Conservation (phyloP, 2,113 vertebrate species). For the Nematolebias whitei region DNA sequence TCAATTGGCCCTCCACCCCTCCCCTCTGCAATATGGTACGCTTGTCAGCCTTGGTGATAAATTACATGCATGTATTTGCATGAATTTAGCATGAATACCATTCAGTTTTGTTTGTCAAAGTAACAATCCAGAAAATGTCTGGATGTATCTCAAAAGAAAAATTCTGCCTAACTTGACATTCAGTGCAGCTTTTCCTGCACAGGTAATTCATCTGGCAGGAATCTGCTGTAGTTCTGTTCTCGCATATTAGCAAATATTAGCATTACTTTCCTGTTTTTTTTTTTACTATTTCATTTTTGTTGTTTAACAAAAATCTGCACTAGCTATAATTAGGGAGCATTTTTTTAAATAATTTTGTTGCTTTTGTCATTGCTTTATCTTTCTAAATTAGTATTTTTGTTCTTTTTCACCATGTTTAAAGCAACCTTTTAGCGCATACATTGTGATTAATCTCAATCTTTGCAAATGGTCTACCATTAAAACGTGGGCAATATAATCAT, state of each 20-base stretch:
- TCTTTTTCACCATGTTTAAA: background rate
- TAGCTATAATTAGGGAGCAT: background rate
- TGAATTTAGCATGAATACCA: slow-evolving; percentile 94
- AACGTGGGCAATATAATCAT: slow-evolving; percentile 82
- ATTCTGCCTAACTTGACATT: slow-evolving; percentile 22
- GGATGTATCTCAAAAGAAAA: slow-evolving; percentile 69
- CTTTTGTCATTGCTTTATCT: background rate
- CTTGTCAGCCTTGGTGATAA: slow-evolving; percentile 96
- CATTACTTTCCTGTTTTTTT: slow-evolving; percentile 24
- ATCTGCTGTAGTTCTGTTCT: background rate
- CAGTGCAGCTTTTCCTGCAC: slow-evolving; percentile 1
- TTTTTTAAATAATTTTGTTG: background rate
- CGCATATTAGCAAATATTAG: slow-evolving; percentile 48
- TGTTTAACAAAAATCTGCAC: background rate
- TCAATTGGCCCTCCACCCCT: slow-evolving; percentile 88
- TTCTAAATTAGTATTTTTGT: background rate
- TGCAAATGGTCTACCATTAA: slow-evolving; percentile 62
- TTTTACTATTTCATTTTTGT: slow-evolving; percentile 11
- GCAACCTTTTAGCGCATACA: slow-evolving; percentile 27
- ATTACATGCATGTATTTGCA: slow-evolving; percentile 97
- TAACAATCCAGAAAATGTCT: slow-evolving; percentile 84
- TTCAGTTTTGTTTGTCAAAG: slow-evolving; percentile 88
- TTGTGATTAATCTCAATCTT: slow-evolving; percentile 81
- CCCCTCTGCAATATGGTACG: slow-evolving; percentile 91
- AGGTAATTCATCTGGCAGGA: background rate